A percentile compares a stretch with the other conserved stretches of the same genome.
phyloP scores from a whole-genome alignment of 2,113 vertebrate genomes.

The Paramisgurnus dabryanus region DNA sequence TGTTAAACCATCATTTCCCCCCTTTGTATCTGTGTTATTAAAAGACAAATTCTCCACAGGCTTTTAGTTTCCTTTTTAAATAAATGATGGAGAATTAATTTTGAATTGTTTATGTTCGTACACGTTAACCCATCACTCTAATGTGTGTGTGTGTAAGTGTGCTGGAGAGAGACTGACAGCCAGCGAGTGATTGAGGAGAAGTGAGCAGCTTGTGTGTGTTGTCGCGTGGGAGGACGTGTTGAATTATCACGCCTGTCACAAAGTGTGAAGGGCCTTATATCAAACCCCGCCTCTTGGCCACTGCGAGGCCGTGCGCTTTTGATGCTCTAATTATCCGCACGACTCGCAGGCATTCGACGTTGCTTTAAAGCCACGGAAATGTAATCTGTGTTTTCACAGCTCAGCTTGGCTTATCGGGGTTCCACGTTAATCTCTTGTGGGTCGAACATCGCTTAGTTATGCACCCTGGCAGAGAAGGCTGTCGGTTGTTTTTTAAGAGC shows the following conservation, averaged over 20 bases:
- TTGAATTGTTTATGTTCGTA: constrained; percentile 8
- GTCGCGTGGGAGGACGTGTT: constrained; percentile 55
- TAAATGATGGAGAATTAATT: constrained; percentile 12
- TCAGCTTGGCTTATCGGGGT: constrained; percentile 72
- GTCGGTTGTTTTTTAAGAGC: constrained; percentile 8
- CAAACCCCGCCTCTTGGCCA: constrained; percentile 59
- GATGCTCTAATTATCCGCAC: constrained; percentile 60
- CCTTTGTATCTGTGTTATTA: background rate
- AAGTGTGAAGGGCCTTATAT: constrained; percentile 58
- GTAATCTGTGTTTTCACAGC: constrained; percentile 81
- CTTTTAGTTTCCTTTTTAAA: background rate
- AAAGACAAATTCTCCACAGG: constrained; percentile 9
- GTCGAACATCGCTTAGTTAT: constrained; percentile 65
- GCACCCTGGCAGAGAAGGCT: constrained; percentile 12
- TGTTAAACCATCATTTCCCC: constrained; percentile 18
- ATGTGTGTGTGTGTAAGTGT: constrained; percentile 2
- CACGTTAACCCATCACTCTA: background rate
- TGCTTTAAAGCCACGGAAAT: constrained; percentile 70
- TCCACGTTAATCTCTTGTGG: constrained; percentile 63
- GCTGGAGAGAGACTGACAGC: background rate
- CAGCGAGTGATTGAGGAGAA: background rate
- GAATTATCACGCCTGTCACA: constrained; percentile 73
- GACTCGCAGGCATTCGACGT: constrained; percentile 61
- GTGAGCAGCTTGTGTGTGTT: constrained; percentile 22
- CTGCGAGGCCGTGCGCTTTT: constrained; percentile 66